Evolutionary conservation across 2,888 invertebrate genomes (phyloP).

Genomic region (Campopleginae sp.): DNA sequence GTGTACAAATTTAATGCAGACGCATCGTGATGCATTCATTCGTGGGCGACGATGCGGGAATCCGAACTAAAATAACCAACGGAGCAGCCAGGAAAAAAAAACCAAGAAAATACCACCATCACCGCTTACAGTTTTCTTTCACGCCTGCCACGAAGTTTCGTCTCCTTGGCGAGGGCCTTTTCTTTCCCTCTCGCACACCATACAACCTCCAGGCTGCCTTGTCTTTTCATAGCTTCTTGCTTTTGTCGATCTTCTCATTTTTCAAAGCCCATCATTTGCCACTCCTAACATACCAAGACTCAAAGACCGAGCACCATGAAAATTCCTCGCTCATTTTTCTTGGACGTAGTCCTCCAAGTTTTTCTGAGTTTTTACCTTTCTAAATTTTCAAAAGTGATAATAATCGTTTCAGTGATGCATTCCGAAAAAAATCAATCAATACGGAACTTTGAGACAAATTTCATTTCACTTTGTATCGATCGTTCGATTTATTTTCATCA

Average conservation of each 20-base stretch:
- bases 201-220: slow-evolving; percentile 11
- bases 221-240: slow-evolving; percentile 13
- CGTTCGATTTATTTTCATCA: background rate
- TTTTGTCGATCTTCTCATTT: slow-evolving; percentile 25
- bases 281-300: slow-evolving; percentile 18
- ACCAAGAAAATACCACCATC: slow-evolving; percentile 36
- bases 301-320: slow-evolving; percentile 5
- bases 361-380: background rate
- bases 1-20: background rate
- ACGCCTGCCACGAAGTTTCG: slow-evolving; percentile 40
- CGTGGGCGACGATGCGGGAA: slow-evolving; percentile 34
- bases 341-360: background rate
- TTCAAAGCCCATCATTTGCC: slow-evolving; percentile 13
- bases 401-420: background rate
- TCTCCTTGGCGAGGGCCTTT: slow-evolving; percentile 38
- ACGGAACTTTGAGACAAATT: background rate
- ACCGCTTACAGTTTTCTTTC: slow-evolving; percentile 52
- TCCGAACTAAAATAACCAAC: slow-evolving; percentile 57
- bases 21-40: slow-evolving; percentile 32
- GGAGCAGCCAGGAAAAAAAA: slow-evolving; percentile 36
- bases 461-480: background rate
- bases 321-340: background rate
- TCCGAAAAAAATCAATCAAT: too few species aligned
- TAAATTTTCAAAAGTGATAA: background rate
- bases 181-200: slow-evolving; percentile 22